Evolutionary conservation across 1,140 invertebrate species (phyloP), one percentile per base, ranked within the genome.

Genomic region (Hypothenemus hampei): DNA sequence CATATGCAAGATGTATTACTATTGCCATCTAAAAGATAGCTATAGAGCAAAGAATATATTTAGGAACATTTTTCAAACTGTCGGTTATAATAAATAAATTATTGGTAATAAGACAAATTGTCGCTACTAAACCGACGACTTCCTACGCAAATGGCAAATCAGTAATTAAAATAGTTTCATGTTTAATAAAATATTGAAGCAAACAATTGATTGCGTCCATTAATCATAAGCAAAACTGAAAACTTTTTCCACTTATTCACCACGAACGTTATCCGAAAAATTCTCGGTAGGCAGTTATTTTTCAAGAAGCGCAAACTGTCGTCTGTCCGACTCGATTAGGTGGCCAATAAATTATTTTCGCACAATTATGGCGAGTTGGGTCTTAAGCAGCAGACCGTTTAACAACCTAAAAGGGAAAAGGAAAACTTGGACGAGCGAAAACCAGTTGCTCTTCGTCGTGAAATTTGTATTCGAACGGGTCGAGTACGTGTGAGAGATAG

Each of bases 301-400:
- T 43, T 52, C 24, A 44, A 44, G 50, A 52, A 52, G 39, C 50
- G 20, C 39, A 52, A 52, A 52, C 36, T 31, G 50, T 52, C 50
- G 26, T 18, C 50, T 44, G 50, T 44, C 40, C 40, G 15, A 36
- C 50, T 35, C 29, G 46, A 40, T 59, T 55, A 54, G 37, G 39
- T 36, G 46, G 41, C 46, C 57, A 56, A 58, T 56, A 51, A 62
- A 62, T 58, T 59, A 62, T 59, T 59, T 62, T 59, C 53, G 57
- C 49, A 52, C 49, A 52, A 52, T 52, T 52, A 52, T 52, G 23
- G 37, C 31, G 16, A 43, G 44, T 40, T 43, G 49, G 29, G 39
- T 22, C 20, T 26, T 13, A 39, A 46, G 22, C 45, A 41, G 45
- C 43, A 37, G 52, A 36, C 43, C 43, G 41, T 46, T 37, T 47